Percentiles rank a stretch among this genome's conserved stretches.
Conservation (phyloP, 2,113 vertebrate genomes). For the Eidolon helvum region DNA sequence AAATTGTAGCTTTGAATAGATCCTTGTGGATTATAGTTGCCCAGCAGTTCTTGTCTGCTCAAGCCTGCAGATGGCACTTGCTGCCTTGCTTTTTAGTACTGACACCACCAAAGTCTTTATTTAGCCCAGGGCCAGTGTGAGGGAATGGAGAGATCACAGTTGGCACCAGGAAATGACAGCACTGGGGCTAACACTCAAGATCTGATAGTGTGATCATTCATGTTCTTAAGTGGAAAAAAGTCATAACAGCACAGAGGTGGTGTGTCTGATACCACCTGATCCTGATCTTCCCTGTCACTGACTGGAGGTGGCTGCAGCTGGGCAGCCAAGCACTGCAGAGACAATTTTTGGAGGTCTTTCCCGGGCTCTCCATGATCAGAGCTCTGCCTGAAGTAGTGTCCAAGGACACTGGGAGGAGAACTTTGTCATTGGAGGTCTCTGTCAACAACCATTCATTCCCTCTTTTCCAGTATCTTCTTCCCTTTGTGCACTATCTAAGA, state of each 20-base stretch:
- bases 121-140: neutral
- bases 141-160: neutral
- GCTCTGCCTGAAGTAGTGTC: neutral
- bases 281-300: neutral
- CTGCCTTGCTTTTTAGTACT: neutral
- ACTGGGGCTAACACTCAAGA: neutral
- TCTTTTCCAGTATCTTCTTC: no score
- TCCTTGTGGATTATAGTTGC: neutral
- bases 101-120: neutral
- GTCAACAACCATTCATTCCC: neutral
- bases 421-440: neutral
- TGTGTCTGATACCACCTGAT: neutral
- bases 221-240: constrained; percentile 12
- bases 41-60: neutral
- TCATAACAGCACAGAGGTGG: neutral
- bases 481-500: neutral
- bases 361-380: neutral
- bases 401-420: neutral
- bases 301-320: neutral
- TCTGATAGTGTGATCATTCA: neutral
- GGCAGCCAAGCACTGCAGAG: neutral
- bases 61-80: neutral
- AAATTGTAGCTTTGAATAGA: neutral
- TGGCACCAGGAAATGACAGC: neutral
- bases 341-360: neutral